Percentiles rank a stretch among this genome's conserved stretches.
Conservation (phyloP, 2,797 vertebrate species). For the Pygocentrus nattereri region DNA sequence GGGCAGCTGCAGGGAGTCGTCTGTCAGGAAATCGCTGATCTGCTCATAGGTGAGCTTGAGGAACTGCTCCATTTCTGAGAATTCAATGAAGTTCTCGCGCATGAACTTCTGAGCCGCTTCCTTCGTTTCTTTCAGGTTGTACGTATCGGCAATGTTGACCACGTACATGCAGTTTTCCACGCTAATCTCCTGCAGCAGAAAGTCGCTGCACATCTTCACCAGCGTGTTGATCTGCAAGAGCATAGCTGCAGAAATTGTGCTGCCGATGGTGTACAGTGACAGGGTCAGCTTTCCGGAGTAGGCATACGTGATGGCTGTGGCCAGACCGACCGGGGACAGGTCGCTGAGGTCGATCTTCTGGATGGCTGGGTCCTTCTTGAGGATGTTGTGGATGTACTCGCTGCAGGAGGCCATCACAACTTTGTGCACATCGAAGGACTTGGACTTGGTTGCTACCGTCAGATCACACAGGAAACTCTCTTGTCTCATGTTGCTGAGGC, state of each 20-base stretch:
- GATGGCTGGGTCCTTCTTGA: constrained; percentile 91
- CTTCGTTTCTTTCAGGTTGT: constrained; percentile 91
- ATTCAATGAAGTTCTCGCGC: constrained; percentile 97
- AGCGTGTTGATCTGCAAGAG: constrained; percentile 92
- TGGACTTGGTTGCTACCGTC: constrained; percentile 93
- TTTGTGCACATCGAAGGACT: constrained; percentile 95
- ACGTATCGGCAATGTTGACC: constrained; percentile 95
- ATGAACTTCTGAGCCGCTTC: constrained; percentile 94
- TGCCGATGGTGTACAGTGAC: constrained; percentile 95
- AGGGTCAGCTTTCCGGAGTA: constrained; percentile 97
- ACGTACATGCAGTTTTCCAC: constrained; percentile 99
- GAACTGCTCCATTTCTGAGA: constrained; percentile 98
- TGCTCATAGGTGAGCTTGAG: constrained; percentile 98
- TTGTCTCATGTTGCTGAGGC: constrained; percentile 93
- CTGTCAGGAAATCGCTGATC: constrained; percentile 95
- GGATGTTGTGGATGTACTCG: constrained; percentile 90
- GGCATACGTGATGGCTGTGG: constrained; percentile 94
- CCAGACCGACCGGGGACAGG: constrained; percentile 90
- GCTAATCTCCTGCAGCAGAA: constrained; percentile 93
- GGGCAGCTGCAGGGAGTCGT: constrained; percentile 94
- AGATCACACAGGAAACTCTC: constrained; percentile 97
- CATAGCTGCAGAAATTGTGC: constrained; percentile 94
- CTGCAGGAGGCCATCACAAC: constrained; percentile 98
- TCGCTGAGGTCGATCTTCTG: constrained; percentile 94
- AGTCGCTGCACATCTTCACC: constrained; percentile 98